A percentile compares a stretch with the other conserved stretches of the same genome.
phyloP scores from a whole-genome alignment of 2,888 invertebrate genomes.

The Caenorhabditis becei region DNA sequence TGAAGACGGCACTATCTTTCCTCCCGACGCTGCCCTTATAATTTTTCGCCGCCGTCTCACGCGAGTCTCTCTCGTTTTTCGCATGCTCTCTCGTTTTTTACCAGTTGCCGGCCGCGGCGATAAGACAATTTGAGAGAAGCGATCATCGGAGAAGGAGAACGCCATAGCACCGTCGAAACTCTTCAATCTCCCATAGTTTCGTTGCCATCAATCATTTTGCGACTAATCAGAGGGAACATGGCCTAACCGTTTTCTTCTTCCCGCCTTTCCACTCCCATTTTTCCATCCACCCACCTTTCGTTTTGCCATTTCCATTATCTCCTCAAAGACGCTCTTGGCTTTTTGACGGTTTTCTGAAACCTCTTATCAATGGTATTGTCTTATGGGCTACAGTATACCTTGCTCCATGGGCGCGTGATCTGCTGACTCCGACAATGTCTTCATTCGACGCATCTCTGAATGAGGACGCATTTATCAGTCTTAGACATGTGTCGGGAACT shows the following conservation, averaged over 20 bases:
- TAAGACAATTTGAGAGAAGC: no score
- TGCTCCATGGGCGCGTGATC: neutral
- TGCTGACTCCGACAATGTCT: neutral
- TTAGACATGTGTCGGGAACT: neutral
- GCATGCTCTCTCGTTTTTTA: no score
- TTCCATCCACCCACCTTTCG: slow-evolving; percentile 40
- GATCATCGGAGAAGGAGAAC: no score
- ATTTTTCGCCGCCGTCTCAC: no score
- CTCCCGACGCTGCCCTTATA: no score
- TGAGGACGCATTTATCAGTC: neutral
- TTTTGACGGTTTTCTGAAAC: slow-evolving; percentile 11
- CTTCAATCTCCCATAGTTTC: no score
- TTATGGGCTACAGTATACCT: neutral
- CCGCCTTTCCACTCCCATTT: neutral
- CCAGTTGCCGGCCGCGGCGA: no score
- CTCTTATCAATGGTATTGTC: neutral
- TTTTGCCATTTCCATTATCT: slow-evolving; percentile 56
- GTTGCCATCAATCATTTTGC: neutral
- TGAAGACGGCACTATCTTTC: no score
- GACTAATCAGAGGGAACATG: no score
- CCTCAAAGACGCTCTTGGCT: slow-evolving; percentile 46
- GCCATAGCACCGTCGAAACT: neutral
- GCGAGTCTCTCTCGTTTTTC: no score
- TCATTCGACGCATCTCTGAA: slow-evolving; percentile 31
- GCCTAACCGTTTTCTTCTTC: no score